Evolutionary conservation across 2,113 vertebrate genomes (phyloP), one percentile per base, ranked within the genome.

Genomic region (Salvator merianae): DNA sequence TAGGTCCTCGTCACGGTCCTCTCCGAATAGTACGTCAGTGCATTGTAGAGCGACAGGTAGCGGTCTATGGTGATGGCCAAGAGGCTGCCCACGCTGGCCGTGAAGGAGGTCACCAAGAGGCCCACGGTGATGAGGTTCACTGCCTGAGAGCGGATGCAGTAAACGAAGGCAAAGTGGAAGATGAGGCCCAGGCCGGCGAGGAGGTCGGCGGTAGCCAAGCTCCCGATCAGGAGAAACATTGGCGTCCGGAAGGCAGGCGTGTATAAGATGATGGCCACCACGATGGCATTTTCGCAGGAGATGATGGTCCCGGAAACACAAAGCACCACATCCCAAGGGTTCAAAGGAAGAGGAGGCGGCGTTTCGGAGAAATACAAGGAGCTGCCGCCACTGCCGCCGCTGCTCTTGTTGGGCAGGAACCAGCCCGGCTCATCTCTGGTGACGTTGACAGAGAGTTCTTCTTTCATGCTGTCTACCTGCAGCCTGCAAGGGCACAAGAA

Each of bases 51-150:
- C 16, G 98, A 99, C 89, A 98, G 94, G 95, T 98, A 99, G 22
- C 98, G 96, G 94, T 99, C 98, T 3, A 99, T 92, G 5, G 98
- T 98, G 81, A 99, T 98, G 86, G 97, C 94, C 95, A 99, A 93
- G 82, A 99, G 94, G 94, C 97, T 98, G 94, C 97, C 95, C 4
- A 99, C 95, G 0, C 98, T 99, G 89, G 98, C 98, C 0, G 96
- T 97, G 87, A 99, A 97, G 10, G 98, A 98, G 74, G 95, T 96
- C 30, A 98, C 97, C 87, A 99, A 93, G 38, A 98, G 92, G 3
- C 98, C 97, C 30, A 97, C 97, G 0, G 97, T 98, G 65, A 97
- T 93, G 92, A 99, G 91, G 65, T 95, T 96, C 63, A 97, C 91
- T 9, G 95, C 95, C 3, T 93, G 94, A 0, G 97, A 98, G 0